A percentile compares a stretch with the other conserved stretches of the same genome.
phyloP scores from a whole-genome alignment of 2,113 vertebrate species.

The Caranx ignobilis region DNA sequence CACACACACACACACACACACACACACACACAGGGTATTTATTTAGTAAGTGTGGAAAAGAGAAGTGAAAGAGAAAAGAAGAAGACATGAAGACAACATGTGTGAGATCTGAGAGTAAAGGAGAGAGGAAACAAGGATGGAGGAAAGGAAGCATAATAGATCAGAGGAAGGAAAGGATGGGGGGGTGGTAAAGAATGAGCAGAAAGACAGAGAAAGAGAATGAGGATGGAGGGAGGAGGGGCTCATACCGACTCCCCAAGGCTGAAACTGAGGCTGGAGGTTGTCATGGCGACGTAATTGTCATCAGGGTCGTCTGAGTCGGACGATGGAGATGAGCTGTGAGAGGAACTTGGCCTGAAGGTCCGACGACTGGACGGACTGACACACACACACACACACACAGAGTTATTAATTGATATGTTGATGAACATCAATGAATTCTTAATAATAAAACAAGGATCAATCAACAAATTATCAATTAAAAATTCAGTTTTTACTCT shows the following conservation, averaged over 20 bases:
- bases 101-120: too few relatives aligned
- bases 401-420: slow-evolving; percentile 25
- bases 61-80: too few relatives aligned
- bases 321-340: slow-evolving; percentile 93
- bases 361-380: slow-evolving; percentile 88
- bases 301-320: slow-evolving; percentile 94
- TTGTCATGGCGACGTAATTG: slow-evolving; percentile 92
- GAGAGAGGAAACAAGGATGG: too few relatives aligned
- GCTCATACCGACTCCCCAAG: slow-evolving; percentile 85
- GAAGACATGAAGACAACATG: too few relatives aligned
- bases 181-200: too few relatives aligned
- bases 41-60: not conserved
- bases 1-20: slow-evolving; percentile 22
- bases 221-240: too few relatives aligned
- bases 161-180: too few relatives aligned
- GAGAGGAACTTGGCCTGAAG: slow-evolving; percentile 86
- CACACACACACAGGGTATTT: not conserved
- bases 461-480: too few relatives aligned
- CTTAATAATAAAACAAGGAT: too few relatives aligned
- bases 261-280: slow-evolving; percentile 83
- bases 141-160: too few relatives aligned
- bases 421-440: too few relatives aligned
- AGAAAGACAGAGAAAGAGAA: not conserved
- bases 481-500: too few relatives aligned
- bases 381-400: slow-evolving; percentile 75